phyloP scores from a whole-genome alignment of 2,113 vertebrate species.

The Oncorhynchus kisutch region DNA sequence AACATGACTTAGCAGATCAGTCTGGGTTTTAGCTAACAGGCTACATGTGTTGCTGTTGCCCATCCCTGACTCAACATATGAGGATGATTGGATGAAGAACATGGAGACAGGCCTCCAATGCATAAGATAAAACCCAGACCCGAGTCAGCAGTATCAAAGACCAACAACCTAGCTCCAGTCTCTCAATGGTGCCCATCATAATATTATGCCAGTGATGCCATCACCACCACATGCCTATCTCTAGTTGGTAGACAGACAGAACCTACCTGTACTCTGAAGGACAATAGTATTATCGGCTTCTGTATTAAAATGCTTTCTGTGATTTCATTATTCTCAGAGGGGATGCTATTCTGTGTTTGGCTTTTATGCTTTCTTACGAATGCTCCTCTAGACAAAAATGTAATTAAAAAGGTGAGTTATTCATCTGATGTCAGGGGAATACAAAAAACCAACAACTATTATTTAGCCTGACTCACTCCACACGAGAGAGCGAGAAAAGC shows the following conservation, averaged over 20 bases:
- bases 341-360: constrained; percentile 37
- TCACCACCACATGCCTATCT: constrained; percentile 1
- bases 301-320: constrained; percentile 34
- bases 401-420: constrained; percentile 70
- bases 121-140: constrained; percentile 7
- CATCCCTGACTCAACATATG: constrained; percentile 12
- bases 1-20: too few species aligned
- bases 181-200: not conserved
- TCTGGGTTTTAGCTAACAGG: too few species aligned
- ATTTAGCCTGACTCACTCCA: constrained; percentile 40
- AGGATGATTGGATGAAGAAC: not conserved
- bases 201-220: constrained; percentile 15
- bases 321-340: constrained; percentile 52
- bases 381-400: constrained; percentile 49
- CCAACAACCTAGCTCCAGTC: not conserved
- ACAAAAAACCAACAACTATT: constrained; percentile 55
- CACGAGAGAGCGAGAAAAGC: not conserved
- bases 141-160: not conserved
- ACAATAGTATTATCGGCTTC: constrained; percentile 49
- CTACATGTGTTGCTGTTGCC: not conserved
- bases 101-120: not conserved
- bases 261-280: constrained; percentile 33
- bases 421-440: constrained; percentile 65
- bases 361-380: constrained; percentile 39
- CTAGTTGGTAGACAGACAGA: constrained; percentile 43